Evolutionary conservation across 2,888 invertebrate genomes (phyloP).

Genomic region (Autographa pulchrina): DNA sequence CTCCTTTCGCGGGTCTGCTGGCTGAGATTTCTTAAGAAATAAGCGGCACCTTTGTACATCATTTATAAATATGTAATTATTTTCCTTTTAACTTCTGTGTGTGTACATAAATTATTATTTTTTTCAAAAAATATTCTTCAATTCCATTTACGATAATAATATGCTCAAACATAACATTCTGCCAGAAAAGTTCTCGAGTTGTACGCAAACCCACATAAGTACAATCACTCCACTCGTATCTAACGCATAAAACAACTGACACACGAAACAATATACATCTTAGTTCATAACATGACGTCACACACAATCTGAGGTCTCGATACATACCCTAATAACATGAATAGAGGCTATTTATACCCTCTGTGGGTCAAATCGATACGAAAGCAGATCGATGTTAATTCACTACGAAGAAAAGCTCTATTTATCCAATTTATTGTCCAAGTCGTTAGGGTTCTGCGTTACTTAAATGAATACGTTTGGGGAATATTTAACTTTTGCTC

Average conservation of each 20-base stretch:
- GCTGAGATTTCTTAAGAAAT: too few relatives aligned
- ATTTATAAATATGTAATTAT: too few relatives aligned
- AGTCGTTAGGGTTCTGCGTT: constrained; percentile 43
- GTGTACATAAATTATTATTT: too few relatives aligned
- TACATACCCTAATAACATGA: constrained; percentile 26
- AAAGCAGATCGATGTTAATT: constrained; percentile 38
- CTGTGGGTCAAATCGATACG: constrained; percentile 50
- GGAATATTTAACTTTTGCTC: too few relatives aligned
- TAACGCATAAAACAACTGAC: background rate
- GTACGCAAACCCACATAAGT: background rate
- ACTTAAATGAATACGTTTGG: background rate
- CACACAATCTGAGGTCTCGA: constrained; percentile 17
- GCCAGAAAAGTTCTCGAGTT: too few relatives aligned
- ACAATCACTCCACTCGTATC: background rate
- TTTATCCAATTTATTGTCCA: constrained; percentile 37
- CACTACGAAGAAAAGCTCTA: constrained; percentile 37
- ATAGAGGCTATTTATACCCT: constrained; percentile 39
- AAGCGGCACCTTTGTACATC: too few relatives aligned
- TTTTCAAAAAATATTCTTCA: too few relatives aligned
- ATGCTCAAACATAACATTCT: too few relatives aligned
- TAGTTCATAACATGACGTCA: background rate
- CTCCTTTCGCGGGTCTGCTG: too few relatives aligned
- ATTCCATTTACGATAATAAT: too few relatives aligned
- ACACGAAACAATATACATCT: background rate
- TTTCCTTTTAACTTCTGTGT: too few relatives aligned